phyloP scores from a whole-genome alignment of 2,888 invertebrate species.

The Drosophila siamana region DNA sequence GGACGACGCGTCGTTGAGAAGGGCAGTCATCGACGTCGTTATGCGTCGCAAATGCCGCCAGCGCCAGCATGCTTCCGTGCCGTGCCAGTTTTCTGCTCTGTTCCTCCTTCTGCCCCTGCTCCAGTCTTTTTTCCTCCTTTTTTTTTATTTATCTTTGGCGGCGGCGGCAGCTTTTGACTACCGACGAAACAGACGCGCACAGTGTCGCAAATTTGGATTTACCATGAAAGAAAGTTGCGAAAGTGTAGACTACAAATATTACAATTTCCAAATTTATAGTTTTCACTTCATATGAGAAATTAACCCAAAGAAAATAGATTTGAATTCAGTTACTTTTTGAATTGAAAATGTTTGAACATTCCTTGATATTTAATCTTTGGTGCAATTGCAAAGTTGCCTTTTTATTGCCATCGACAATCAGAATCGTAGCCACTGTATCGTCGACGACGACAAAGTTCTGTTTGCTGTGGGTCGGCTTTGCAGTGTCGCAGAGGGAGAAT shows the following conservation, averaged over 20 bases:
- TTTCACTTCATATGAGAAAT: no score
- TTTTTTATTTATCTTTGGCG: constrained; percentile 72
- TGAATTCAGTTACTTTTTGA: no score
- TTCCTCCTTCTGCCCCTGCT: constrained; percentile 27
- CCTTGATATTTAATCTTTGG: no score
- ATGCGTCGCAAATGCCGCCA: constrained; percentile 76
- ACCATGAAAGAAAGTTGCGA: neutral
- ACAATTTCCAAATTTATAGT: no score
- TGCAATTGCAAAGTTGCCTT: neutral
- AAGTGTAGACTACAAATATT: neutral
- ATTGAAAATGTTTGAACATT: no score
- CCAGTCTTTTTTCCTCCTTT: constrained; percentile 24
- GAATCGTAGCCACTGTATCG: constrained; percentile 26
- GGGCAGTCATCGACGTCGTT: constrained; percentile 80
- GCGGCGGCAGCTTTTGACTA: constrained; percentile 63
- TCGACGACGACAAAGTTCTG: constrained; percentile 53
- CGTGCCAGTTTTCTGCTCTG: constrained; percentile 51
- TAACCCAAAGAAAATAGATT: no score
- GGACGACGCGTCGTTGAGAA: constrained; percentile 30
- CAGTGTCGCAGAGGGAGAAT: neutral
- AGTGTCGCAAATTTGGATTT: constrained; percentile 20
- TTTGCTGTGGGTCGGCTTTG: constrained; percentile 41
- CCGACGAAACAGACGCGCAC: constrained; percentile 39
- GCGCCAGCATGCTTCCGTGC: constrained; percentile 78
- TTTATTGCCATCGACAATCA: neutral